Base-by-base conservation (phyloP, 1,140 invertebrate genomes). In the Polyergus mexicanus region DNA sequence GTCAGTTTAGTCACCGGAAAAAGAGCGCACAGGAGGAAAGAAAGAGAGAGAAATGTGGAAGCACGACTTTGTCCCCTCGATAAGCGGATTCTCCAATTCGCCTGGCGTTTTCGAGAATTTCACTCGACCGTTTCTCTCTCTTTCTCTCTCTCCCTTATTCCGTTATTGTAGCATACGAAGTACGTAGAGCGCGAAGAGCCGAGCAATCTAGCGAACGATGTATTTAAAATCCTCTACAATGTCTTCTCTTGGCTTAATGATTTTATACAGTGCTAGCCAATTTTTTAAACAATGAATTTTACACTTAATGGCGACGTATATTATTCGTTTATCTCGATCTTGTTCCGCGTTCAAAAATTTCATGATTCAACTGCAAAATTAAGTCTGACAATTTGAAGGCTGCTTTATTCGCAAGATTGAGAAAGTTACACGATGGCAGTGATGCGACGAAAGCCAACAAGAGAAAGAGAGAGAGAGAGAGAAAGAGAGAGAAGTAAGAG, bases 1-100 rank as follows among this genome's bases (percentile, higher is more conserved):
- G 87, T 86, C 86, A 77, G 11, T 88, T 87, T 69, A 86, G 76
- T 84, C 77, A 74, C 38, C 56, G 71, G 38, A 54, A 75, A 88
- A 87, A 78, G 66, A 78, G 65, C 63, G 66, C 16, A 68, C 28
- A 35, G 56, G 41, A 71, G 54, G 10, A 60, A 63, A 41, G 28
- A 13, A 62, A 28, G 11, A 19, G 32, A 58, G 63, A 16, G 16
- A 74, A n/a, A 62, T 10, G 11, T 19, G 11, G 7, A 56, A 77
- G 68, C 78, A 69, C 54, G 68, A 83, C 78, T 83, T 83, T 83
- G 78, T 83, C 32, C 68, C 38, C 51, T 83, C 78, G 78, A 83
- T 83, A 83, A 83, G 78, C 68, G 78, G 78, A 83, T 83, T 83
- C 78, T 74, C 78, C 78, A 54, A 83, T 83, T 83, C 41, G 54